Evolutionary conservation across 37 sponge, comb jelly and placozoan species (phyloP), one percentile per base, ranked within the genome.

Genomic region (Hexactinellida sp.): DNA sequence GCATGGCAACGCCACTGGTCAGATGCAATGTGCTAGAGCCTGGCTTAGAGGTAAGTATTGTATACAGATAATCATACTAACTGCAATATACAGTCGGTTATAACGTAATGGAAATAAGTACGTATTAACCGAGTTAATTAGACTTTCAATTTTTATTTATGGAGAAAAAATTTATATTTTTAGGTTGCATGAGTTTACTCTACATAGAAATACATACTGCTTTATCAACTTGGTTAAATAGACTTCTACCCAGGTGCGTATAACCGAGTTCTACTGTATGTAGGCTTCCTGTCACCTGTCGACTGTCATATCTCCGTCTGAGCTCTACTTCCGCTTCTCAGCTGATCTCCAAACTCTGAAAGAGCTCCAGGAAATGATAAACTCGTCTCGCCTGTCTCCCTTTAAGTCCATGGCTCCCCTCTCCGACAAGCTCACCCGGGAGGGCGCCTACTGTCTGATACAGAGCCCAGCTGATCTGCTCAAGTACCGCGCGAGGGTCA

Each of bases 371-470:
- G 30, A 10, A 10, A 10, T 63, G 34, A 63, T 63, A 7, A 63
- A 63, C 34, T 63, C 76, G 25, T 28, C 76, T 63, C 76, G 76
- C 34, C 76, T 63, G 3, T 63, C 76, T n/a, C 76, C 76, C 76
- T 63, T 63, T 23, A 10, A n/a, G 30, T 63, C 76, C 25, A 63
- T 63, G 76, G 76, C 76, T 63, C 76, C 76, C 5, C 76, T 63
- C 76, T n/a, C 76, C 25, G 76, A 63, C 32, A 25, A 10, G 5
- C 30, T 63, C 19, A n/a, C 76, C 3, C 25, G 76, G 34, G 76
- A 63, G 76, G 76, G 76, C 5, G 76, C 76, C 34, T 63, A 63
- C 76, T 63, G 76, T n/a, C 34, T 63, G 34, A n/a, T 63, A n/a
- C 76, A 63, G 76, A 63, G 13, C 34, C 76, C 76, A 25, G 76